These are phyloP conservation scores for Ceratitis capitata DNA, from an alignment of 1,140 invertebrate species.

Conservation along the genomic window DNA sequence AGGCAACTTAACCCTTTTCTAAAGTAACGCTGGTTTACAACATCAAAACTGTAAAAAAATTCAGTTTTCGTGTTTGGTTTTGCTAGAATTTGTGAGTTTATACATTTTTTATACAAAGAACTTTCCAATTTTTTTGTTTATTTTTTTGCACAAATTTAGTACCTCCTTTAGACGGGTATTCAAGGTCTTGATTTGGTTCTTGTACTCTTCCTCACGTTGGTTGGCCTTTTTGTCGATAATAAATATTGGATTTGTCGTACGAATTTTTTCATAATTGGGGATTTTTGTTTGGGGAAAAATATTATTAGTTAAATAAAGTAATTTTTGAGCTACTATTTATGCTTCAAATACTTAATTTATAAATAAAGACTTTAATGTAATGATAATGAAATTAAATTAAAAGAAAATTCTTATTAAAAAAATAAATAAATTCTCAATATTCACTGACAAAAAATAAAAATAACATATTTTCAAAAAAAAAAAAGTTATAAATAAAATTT, in stretches of 20 bases:
- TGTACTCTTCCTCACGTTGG: constrained; percentile 99
- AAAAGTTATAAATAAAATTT: too few species aligned
- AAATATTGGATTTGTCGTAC: background rate
- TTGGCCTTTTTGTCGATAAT: constrained; percentile 78
- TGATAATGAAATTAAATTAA: background rate
- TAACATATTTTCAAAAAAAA: too few species aligned
- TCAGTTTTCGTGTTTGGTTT: background rate
- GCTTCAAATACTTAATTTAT: background rate
- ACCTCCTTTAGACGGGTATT: constrained; percentile 99
- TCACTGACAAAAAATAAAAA: too few species aligned
- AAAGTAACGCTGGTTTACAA: background rate
- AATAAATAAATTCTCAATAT: too few species aligned
- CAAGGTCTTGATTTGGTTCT: constrained; percentile 99
- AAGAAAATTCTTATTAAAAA: background rate
- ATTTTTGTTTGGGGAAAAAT: background rate
- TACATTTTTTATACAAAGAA: constrained; percentile 37
- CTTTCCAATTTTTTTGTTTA: constrained; percentile 11
- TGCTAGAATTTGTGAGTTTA: background rate
- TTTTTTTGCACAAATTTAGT: constrained; percentile 47
- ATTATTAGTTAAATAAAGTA: background rate
- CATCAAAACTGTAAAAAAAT: background rate
- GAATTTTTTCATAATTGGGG: background rate
- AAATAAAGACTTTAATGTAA: background rate
- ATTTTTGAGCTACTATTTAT: background rate
- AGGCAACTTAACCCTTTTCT: background rate